These are phyloP conservation scores for Chiloscyllium punctatum DNA, from an alignment of 2,797 vertebrate species.

Conservation along the genomic window DNA sequence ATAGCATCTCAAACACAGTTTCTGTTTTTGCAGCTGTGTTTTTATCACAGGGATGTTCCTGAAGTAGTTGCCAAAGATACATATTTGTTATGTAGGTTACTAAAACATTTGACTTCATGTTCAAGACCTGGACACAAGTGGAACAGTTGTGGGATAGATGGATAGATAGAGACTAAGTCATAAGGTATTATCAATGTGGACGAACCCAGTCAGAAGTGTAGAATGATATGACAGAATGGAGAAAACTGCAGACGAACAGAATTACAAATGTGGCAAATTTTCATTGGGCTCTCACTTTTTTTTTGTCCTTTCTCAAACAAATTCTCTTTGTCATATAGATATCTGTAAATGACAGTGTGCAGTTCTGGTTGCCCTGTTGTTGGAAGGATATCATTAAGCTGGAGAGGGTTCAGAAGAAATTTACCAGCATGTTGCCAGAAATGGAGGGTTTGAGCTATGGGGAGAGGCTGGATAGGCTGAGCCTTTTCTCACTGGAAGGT, in stretches of 20 bases:
- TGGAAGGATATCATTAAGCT: too few species aligned
- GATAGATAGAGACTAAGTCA: background rate
- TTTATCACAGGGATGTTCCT: background rate
- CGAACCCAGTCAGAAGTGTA: background rate
- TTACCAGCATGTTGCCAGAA: too few species aligned
- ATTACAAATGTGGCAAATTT: background rate
- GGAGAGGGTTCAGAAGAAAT: too few species aligned
- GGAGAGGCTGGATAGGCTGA: too few species aligned
- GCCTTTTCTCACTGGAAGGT: too few species aligned
- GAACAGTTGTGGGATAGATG: background rate
- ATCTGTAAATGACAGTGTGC: background rate
- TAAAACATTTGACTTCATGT: background rate
- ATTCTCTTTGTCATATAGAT: background rate
- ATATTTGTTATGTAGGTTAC: background rate
- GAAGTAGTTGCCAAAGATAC: background rate
- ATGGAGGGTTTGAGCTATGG: too few species aligned
- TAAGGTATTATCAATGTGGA: background rate
- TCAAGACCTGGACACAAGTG: background rate
- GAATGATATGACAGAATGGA: background rate
- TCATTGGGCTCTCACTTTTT: background rate
- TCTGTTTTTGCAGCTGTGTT: background rate
- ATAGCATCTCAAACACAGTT: background rate
- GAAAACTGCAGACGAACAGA: background rate
- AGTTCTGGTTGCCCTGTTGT: too few species aligned
- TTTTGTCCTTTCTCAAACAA: background rate